phyloP scores from a whole-genome alignment of 2,888 invertebrate genomes.

The Cryptocephalus moraei region DNA sequence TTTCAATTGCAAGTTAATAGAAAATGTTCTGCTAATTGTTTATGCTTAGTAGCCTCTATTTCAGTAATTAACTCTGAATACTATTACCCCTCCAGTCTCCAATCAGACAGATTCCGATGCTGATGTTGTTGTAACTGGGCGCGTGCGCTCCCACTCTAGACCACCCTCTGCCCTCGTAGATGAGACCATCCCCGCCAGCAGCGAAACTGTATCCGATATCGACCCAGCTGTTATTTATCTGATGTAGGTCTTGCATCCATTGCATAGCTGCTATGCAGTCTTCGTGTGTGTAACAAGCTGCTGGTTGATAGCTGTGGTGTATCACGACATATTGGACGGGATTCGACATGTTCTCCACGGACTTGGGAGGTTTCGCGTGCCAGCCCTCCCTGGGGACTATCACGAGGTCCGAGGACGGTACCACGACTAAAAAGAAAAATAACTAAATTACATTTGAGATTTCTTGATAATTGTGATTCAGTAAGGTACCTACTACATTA shows the following conservation, averaged over 20 bases:
- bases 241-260: slow-evolving; percentile 56
- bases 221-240: slow-evolving; percentile 48
- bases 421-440: slow-evolving; percentile 8
- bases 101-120: slow-evolving; percentile 62
- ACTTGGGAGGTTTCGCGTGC: slow-evolving; percentile 45
- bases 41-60: no score
- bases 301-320: slow-evolving; percentile 59
- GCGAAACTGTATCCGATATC: slow-evolving; percentile 65
- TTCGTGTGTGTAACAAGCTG: slow-evolving; percentile 45
- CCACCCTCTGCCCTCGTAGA: slow-evolving; percentile 66
- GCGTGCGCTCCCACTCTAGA: slow-evolving; percentile 60
- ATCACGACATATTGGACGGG: slow-evolving; percentile 60
- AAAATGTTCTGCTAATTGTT: no score
- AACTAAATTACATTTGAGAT: not conserved
- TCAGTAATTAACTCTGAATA: no score
- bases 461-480: no score
- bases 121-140: slow-evolving; percentile 52
- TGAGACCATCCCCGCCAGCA: slow-evolving; percentile 61
- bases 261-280: slow-evolving; percentile 48
- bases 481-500: no score
- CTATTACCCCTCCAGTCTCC: slow-evolving; percentile 57
- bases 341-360: slow-evolving; percentile 38
- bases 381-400: slow-evolving; percentile 45
- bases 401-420: slow-evolving; percentile 15
- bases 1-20: no score